Evolutionary conservation across 2,797 vertebrate genomes (phyloP), one percentile per base, ranked within the genome.

Genomic region (Gephyroberyx darwinii): DNA sequence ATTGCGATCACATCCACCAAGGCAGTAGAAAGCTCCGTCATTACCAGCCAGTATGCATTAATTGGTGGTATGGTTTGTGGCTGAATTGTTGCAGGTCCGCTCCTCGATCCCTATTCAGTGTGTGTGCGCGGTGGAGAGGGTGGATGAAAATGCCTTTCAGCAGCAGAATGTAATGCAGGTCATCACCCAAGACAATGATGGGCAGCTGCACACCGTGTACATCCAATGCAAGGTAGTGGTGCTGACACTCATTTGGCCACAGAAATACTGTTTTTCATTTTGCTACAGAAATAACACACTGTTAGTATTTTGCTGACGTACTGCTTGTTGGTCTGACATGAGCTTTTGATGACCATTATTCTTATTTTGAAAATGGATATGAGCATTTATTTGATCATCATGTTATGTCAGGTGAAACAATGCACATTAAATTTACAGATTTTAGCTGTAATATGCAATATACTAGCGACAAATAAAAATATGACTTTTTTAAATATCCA

Each of bases 71-170:
- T 72, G 75, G 54, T 88, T 80, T 83, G 71, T 89, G 77, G 62
- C 59, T 88, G 59, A 81, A 84, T 67, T 81, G 82, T 86, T 90
- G 84, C 87, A 96, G 96, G 91, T 85, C 65, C 84, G 90, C 69
- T 89, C 93, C 69, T 93, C 91, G 58, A 93, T 96, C 75, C 93
- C 93, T 0, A 90, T 97, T 80, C 88, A 90, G 9, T 84, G 80
- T 60, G 95, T 97, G 86, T 92, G 94, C n/a, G 97, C 94, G 0
- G 95, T 97, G 91, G 96, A 98, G 92, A 91, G 93, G 14, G 95
- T 96, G 88, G 96, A 98, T 1, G 95, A 96, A 84, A 94, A 96
- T 52, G 94, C 96, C 89, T 98, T 97, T 92, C 96, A 96, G 90
- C 94, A 96, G 86, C 94, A 95, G 17, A 93, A 97, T 30, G 89